Conservation (phyloP, 2,113 vertebrate species). For the Passer domesticus region DNA sequence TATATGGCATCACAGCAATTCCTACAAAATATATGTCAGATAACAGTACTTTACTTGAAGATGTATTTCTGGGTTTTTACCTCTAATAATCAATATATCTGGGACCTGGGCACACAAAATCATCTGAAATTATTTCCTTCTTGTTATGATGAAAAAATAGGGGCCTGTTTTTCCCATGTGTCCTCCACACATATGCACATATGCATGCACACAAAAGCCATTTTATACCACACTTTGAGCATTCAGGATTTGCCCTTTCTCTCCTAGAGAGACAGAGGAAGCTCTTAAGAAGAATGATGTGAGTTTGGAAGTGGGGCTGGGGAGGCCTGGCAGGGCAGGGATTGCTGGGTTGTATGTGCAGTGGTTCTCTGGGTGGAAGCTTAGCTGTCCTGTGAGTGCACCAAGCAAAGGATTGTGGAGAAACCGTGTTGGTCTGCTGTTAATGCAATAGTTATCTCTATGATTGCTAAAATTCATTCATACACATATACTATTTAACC, state of each 20-base stretch:
- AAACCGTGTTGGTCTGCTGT: neutral
- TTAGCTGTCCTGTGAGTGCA: neutral
- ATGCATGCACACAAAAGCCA: neutral
- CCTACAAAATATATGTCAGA: neutral
- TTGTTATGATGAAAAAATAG: neutral
- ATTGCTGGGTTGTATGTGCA: neutral
- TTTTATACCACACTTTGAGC: neutral
- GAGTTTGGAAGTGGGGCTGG: neutral
- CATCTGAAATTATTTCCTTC: neutral
- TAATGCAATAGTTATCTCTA: neutral
- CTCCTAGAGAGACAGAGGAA: neutral
- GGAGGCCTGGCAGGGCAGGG: neutral
- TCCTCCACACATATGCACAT: neutral
- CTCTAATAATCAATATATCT: neutral
- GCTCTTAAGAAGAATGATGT: neutral
- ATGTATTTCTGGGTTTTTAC: neutral
- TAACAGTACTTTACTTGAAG: neutral
- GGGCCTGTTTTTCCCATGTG: rapidly evolving
- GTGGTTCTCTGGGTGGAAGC: neutral
- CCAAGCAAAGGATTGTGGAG: neutral
- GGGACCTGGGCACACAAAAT: neutral
- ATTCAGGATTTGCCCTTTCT: neutral
- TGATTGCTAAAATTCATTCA: neutral
- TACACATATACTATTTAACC: neutral
- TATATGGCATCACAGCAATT: neutral